phyloP scores from a whole-genome alignment of 2,113 vertebrate genomes.

The Malaclemys terrapin region DNA sequence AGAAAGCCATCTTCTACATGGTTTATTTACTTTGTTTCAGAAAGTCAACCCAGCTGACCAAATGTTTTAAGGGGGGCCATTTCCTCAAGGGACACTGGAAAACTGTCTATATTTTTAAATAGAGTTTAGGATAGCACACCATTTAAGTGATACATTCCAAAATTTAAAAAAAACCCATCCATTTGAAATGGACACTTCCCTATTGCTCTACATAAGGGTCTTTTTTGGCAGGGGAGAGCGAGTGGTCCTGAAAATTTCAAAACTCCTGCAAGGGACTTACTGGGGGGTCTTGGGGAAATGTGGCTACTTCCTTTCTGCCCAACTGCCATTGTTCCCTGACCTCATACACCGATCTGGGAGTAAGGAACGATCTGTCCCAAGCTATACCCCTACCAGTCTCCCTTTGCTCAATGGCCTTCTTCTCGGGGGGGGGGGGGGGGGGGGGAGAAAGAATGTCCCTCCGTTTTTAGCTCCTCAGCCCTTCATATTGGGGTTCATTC shows the following conservation, averaged over 20 bases:
- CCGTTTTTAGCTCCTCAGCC: not conserved
- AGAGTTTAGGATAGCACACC: not conserved
- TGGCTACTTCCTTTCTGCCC: too few relatives aligned
- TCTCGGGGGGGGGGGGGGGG: too few relatives aligned
- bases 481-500: not conserved
- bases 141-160: not conserved
- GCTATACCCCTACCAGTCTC: not conserved
- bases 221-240: not conserved
- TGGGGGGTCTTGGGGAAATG: not conserved
- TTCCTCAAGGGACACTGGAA: not conserved
- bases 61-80: not conserved
- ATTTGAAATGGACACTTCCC: not conserved
- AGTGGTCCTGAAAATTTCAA: not conserved
- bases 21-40: not conserved
- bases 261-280: not conserved
- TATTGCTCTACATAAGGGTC: not conserved
- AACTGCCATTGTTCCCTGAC: not conserved
- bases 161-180: too few relatives aligned
- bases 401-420: not conserved
- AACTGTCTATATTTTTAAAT: not conserved
- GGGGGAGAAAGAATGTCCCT: not conserved
- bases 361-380: not conserved
- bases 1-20: not conserved
- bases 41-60: not conserved
- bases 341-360: not conserved